Evolutionary conservation across 2,888 invertebrate species (phyloP).

Genomic region (Caenorhabditis sulstoni): DNA sequence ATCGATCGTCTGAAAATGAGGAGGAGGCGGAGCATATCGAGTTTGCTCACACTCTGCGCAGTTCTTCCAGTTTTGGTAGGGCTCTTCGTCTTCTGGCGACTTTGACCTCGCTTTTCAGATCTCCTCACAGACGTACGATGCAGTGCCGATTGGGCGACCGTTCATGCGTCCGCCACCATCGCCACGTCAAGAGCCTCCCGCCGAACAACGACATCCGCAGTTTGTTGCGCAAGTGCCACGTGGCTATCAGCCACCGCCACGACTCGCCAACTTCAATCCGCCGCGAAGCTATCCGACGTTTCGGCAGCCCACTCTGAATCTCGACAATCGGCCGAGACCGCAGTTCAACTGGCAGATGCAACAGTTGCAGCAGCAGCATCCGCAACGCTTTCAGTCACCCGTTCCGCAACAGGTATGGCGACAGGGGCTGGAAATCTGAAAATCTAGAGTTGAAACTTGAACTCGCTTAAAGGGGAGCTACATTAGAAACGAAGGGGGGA

Average conservation of each 20-base stretch:
- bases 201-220: no score
- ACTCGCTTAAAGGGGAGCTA: no score
- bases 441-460: no score
- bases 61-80: conserved; percentile 2
- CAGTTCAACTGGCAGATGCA: conserved; percentile 60
- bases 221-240: conserved; percentile 7
- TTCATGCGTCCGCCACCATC: conserved; percentile 39
- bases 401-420: neutral
- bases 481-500: no score
- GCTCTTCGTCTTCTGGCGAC: no score
- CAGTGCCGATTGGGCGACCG: conserved; percentile 51
- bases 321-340: conserved; percentile 12
- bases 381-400: conserved; percentile 38
- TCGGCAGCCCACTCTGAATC: conserved; percentile 40
- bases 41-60: neutral
- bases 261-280: conserved; percentile 56
- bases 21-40: neutral
- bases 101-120: conserved; percentile 4
- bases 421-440: no score
- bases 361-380: conserved; percentile 59
- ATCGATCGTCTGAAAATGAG: neutral
- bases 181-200: conserved; percentile 41
- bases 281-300: conserved; percentile 60
- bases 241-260: conserved; percentile 61
- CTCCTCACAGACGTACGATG: conserved; percentile 46